Conservation (phyloP, 2,113 vertebrate genomes). For the Eonycteris spelaea region DNA sequence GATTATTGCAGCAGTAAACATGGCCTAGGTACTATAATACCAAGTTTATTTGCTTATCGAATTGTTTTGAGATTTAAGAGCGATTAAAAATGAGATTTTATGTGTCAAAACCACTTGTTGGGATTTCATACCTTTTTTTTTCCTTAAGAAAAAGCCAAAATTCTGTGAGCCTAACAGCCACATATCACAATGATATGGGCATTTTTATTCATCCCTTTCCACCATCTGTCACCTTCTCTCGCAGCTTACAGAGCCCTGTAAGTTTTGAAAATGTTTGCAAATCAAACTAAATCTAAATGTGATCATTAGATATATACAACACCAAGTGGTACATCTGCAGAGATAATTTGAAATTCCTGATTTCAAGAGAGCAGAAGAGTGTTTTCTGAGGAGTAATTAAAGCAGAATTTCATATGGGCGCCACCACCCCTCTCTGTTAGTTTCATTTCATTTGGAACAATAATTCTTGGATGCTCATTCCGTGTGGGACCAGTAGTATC, state of each 20-base stretch:
- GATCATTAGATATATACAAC: constrained; percentile 73
- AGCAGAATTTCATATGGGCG: constrained; percentile 77
- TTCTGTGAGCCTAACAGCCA: constrained; percentile 55
- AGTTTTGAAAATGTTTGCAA: constrained; percentile 77
- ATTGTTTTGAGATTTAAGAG: constrained; percentile 42
- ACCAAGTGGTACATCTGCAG: constrained; percentile 72
- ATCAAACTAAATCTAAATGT: constrained; percentile 79
- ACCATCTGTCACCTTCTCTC: constrained; percentile 75
- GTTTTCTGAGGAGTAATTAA: constrained; percentile 79
- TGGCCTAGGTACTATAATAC: neutral
- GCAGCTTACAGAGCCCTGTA: constrained; percentile 64
- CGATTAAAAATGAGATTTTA: constrained; percentile 47
- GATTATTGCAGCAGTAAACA: neutral
- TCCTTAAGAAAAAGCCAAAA: constrained; percentile 26
- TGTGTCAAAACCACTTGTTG: constrained; percentile 63
- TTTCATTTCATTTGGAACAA: constrained; percentile 55
- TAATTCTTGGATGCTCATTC: constrained; percentile 45
- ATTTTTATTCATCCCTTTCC: constrained; percentile 59
- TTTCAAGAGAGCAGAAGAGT: constrained; percentile 76
- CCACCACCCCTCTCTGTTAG: constrained; percentile 58
- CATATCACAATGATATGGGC: neutral
- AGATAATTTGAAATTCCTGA: constrained; percentile 77
- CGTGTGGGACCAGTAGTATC: constrained; percentile 57
- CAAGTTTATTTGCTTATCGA: neutral
- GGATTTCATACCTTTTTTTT: neutral